phyloP scores from a whole-genome alignment of 2,797 vertebrate genomes.

The Clarias laeviceps region DNA sequence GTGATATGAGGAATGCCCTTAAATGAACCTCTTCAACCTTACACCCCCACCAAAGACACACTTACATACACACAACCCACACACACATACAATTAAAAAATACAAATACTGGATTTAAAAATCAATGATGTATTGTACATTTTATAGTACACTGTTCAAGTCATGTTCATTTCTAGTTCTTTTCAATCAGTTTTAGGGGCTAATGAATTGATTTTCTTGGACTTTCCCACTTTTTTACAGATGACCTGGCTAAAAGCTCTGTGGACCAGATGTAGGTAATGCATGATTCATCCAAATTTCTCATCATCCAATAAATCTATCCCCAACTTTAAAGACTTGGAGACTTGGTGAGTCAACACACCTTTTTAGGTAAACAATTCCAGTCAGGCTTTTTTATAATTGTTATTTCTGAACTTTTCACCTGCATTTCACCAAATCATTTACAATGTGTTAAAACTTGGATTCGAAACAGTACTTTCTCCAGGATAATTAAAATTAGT shows the following conservation, averaged over 20 bases:
- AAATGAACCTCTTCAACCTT: constrained; percentile 33
- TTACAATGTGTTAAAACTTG: neutral
- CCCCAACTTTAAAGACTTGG: neutral
- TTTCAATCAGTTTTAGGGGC: neutral
- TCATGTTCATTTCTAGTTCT: neutral
- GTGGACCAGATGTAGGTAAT: constrained; percentile 19
- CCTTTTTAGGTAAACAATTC: constrained; percentile 3
- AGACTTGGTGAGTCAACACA: neutral
- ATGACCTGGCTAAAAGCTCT: neutral
- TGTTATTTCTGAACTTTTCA: neutral
- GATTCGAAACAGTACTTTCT: neutral
- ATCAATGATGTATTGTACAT: neutral
- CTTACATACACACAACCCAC: neutral
- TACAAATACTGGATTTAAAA: neutral
- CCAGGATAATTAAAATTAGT: neutral
- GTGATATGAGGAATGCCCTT: constrained; percentile 73
- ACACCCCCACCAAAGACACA: constrained; percentile 1
- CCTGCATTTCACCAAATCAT: neutral
- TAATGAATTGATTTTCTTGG: constrained; percentile 3
- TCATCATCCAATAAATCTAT: constrained; percentile 4
- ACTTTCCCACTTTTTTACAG: constrained; percentile 11
- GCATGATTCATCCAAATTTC: constrained; percentile 10
- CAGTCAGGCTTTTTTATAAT: neutral
- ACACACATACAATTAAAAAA: neutral
- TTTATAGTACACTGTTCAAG: neutral